Percentiles rank a stretch among this genome's conserved stretches.
These are phyloP conservation scores for Apis laboriosa DNA, from an alignment of 1,140 invertebrate species.

Conservation along the genomic window DNA sequence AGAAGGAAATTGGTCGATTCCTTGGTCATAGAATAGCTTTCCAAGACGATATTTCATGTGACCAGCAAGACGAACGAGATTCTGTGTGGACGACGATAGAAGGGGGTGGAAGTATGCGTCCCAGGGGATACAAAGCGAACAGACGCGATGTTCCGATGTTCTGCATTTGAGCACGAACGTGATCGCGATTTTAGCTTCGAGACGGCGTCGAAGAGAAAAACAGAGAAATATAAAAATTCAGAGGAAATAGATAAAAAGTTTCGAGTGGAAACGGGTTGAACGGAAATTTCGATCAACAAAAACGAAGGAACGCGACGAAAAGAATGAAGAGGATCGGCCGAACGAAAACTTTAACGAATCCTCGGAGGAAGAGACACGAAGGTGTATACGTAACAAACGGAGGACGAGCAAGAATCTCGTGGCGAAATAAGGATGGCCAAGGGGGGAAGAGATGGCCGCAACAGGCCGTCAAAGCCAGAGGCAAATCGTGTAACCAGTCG, in stretches of 20 bases:
- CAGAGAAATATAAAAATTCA: neutral
- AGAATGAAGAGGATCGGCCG: too few relatives aligned
- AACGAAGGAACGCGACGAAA: too few relatives aligned
- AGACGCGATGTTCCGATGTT: neutral
- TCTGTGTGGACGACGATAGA: neutral
- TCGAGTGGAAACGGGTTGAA: too few relatives aligned
- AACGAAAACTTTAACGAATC: too few relatives aligned
- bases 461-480: conserved; percentile 65
- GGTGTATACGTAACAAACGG: neutral
- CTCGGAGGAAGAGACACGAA: neutral
- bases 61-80: neutral
- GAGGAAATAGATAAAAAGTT: too few relatives aligned
- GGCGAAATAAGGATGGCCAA: conserved; percentile 40
- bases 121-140: conserved; percentile 8
- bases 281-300: too few relatives aligned
- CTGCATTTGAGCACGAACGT: conserved; percentile 16
- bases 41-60: neutral
- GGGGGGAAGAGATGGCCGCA: conserved; percentile 58
- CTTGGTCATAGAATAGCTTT: neutral
- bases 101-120: neutral
- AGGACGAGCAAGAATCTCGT: neutral
- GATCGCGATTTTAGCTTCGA: neutral
- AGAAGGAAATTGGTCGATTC: neutral
- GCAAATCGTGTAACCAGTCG: conserved; percentile 62
- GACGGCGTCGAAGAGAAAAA: neutral